Evolutionary conservation across 2,797 vertebrate genomes (phyloP).

Genomic region (Onychomys leucogaster): DNA sequence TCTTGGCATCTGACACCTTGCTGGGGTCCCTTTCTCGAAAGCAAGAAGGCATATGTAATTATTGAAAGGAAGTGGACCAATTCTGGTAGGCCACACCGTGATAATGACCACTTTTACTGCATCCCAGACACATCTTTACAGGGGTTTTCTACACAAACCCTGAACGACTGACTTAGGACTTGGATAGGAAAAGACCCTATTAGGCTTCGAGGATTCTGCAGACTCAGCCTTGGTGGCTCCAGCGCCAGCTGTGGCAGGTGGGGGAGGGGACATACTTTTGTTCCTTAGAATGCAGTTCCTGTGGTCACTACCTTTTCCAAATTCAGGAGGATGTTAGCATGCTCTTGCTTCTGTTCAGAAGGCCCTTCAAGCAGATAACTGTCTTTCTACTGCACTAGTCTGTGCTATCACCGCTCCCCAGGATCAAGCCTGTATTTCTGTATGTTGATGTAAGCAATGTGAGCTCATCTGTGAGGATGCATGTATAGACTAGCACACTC

Average conservation of each 20-base stretch:
- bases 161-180: not conserved
- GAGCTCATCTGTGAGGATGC: not conserved
- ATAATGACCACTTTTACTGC: fast-evolving
- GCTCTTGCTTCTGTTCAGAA: constrained; percentile 13
- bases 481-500: too few species aligned
- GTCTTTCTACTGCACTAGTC: not conserved
- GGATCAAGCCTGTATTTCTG: not conserved
- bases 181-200: not conserved
- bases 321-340: not conserved
- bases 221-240: too few species aligned
- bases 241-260: not conserved
- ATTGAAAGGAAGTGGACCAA: not conserved
- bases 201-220: not conserved
- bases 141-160: not conserved
- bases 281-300: not conserved
- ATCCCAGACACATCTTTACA: not conserved
- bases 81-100: not conserved
- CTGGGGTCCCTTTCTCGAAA: not conserved
- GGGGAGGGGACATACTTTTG: too few species aligned
- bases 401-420: fast-evolving
- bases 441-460: not conserved
- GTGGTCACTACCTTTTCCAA: not conserved
- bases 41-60: not conserved
- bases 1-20: not conserved
- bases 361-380: not conserved